Percentiles rank a stretch among this genome's conserved stretches.
These are phyloP conservation scores for Hemiprocne comata DNA, from an alignment of 2,113 vertebrate species.

Conservation along the genomic window DNA sequence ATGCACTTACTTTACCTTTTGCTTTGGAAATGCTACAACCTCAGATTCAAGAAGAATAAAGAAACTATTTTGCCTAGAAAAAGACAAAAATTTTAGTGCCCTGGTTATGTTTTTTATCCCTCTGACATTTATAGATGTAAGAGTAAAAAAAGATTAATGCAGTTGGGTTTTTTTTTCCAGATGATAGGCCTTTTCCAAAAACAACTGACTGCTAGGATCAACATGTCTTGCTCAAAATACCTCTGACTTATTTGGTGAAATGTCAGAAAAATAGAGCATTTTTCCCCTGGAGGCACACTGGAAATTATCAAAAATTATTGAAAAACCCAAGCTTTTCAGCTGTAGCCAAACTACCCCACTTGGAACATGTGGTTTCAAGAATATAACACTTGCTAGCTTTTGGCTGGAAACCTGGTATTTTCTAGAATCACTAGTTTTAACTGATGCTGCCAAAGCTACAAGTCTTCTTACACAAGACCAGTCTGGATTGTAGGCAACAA, in stretches of 20 bases:
- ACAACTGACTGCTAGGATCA: slow-evolving; percentile 9
- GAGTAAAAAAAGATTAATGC: background rate
- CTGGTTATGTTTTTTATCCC: background rate
- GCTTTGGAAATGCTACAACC: background rate
- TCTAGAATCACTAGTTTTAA: background rate
- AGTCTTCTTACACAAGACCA: background rate
- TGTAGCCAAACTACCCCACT: background rate
- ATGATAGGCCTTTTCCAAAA: slow-evolving; percentile 14
- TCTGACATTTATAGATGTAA: slow-evolving; percentile 24
- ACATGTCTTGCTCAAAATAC: slow-evolving; percentile 21
- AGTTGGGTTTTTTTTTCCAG: background rate
- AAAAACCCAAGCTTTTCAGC: background rate
- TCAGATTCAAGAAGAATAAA: background rate
- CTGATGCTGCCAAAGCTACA: background rate
- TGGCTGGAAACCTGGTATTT: background rate
- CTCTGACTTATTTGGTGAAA: slow-evolving; percentile 30
- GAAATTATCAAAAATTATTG: background rate
- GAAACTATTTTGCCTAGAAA: background rate
- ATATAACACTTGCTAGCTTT: background rate
- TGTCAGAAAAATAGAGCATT: slow-evolving; percentile 31
- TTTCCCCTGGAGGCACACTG: background rate
- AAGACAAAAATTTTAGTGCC: background rate
- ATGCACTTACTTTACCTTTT: background rate
- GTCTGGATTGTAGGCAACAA: background rate
- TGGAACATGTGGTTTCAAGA: background rate